Percentiles rank a stretch among this genome's conserved stretches.
Conservation (phyloP, 2,888 invertebrate genomes). For the Sinodicranocentrus sp. region DNA sequence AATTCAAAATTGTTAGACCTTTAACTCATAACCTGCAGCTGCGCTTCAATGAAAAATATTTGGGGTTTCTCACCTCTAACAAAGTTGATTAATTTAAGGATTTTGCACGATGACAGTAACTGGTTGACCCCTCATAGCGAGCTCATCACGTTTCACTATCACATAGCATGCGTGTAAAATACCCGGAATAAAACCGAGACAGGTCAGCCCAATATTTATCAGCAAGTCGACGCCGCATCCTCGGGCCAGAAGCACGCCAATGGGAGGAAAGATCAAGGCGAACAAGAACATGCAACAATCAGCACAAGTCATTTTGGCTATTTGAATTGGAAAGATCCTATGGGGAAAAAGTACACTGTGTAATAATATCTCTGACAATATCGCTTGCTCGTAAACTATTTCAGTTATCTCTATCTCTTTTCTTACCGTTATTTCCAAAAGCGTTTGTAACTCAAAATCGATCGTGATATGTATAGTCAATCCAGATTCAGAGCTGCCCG, state of each 20-base stretch:
- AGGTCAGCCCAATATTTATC: constrained; percentile 13
- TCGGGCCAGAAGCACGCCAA: constrained; percentile 23
- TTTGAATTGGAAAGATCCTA: background rate
- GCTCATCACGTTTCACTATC: background rate
- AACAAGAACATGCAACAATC: constrained; percentile 62
- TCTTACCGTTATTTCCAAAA: background rate
- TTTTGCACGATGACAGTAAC: constrained; percentile 59
- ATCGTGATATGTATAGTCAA: too few species aligned
- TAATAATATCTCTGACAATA: too few species aligned
- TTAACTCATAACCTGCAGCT: too few species aligned
- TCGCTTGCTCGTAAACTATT: background rate
- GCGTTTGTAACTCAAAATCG: too few species aligned
- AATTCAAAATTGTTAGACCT: too few species aligned
- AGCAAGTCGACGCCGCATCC: constrained; percentile 14
- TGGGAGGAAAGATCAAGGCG: constrained; percentile 52
- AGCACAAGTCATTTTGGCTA: constrained; percentile 55
- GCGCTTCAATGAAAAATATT: background rate
- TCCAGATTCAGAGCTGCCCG: too few species aligned
- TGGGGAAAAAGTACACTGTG: background rate
- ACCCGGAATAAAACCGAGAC: constrained; percentile 29
- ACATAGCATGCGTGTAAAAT: constrained; percentile 31
- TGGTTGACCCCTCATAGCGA: constrained; percentile 2
- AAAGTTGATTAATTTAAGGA: constrained; percentile 3
- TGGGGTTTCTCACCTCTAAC: background rate
- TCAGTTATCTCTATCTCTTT: background rate